Evolutionary conservation across 1,140 invertebrate genomes (phyloP).

Genomic region (Leguminivora glycinivorella): DNA sequence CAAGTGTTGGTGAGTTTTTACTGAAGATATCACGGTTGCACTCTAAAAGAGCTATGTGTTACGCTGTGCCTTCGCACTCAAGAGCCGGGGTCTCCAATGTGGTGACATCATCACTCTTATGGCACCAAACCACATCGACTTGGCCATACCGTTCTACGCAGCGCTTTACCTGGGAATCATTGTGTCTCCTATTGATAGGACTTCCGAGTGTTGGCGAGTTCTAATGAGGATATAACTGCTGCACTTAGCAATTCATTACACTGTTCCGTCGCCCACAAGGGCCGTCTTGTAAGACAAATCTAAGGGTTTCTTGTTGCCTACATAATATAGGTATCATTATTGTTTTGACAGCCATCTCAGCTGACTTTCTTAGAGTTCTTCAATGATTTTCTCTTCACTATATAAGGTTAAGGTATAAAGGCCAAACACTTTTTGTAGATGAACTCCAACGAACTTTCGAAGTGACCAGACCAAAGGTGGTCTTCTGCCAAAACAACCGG

Average conservation of each 20-base stretch:
- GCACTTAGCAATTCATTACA: too few relatives aligned
- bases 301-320: too few relatives aligned
- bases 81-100: constrained; percentile 57
- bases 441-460: constrained; percentile 52
- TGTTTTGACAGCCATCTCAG: too few relatives aligned
- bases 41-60: too few relatives aligned
- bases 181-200: constrained; percentile 47
- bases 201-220: constrained; percentile 52
- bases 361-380: neutral
- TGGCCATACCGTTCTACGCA: constrained; percentile 65
- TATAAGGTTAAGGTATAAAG: neutral
- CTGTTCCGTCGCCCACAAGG: too few relatives aligned
- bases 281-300: too few relatives aligned
- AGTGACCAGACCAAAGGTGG: constrained; percentile 51
- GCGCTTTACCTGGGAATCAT: constrained; percentile 51
- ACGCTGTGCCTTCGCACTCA: constrained; percentile 53
- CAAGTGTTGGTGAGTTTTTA: constrained; percentile 54
- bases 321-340: too few relatives aligned
- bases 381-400: neutral
- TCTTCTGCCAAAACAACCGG: constrained; percentile 66
- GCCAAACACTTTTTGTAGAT: constrained; percentile 39
- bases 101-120: constrained; percentile 70
- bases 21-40: too few relatives aligned
- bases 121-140: constrained; percentile 50
- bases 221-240: too few relatives aligned